Evolutionary conservation across 1,140 invertebrate genomes (phyloP), one percentile per base, ranked within the genome.

Genomic region (Scylla paramamosain): DNA sequence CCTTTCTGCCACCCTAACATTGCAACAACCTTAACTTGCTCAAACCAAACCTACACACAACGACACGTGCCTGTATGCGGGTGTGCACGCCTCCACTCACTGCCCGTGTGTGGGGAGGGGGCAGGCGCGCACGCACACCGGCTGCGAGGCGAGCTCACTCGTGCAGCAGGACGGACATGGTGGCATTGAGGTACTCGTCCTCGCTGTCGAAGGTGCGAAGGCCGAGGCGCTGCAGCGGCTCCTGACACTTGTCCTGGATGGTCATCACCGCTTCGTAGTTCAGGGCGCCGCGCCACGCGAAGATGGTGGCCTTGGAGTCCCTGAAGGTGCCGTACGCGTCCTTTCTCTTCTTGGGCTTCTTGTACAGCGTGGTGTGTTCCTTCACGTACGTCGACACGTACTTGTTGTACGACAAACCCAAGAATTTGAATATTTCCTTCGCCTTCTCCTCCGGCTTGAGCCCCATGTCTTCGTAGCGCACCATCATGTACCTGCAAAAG

Each of bases 401-500:
- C 45, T 91, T 95, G 39, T 96, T 92, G 86, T 84, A 95, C 7
- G 96, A 87, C 4, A 97, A 45, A 0, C 95, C 83, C 3, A 96
- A 90, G 94, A 96, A 96, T 0, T 96, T 32, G 52, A 96, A 96
- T 25, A 97, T 87, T 92, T 96, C 95, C 25, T 92, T 93, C 0
- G 96, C 95, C 84, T 95, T 95, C 32, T 92, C 92, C 86, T 96
- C 95, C 25, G 96, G 96, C 88, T 96, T 84, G 0, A 96, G 29
- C 6, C 96, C 93, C 14, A 97, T 67, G 88, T 97, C 96, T 88
- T 97, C 96, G 90, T 96, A 97, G 4, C 96, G 96, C 28, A 96
- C 84, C 83, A 96, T 31, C 39, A 95, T 16, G 48, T 96, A 96
- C 77, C 96, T 96, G 32, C 16, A n/a, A 93, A 2, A 59, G 10